Conservation (phyloP, 2,113 vertebrate genomes). For the Cyprinus carpio region DNA sequence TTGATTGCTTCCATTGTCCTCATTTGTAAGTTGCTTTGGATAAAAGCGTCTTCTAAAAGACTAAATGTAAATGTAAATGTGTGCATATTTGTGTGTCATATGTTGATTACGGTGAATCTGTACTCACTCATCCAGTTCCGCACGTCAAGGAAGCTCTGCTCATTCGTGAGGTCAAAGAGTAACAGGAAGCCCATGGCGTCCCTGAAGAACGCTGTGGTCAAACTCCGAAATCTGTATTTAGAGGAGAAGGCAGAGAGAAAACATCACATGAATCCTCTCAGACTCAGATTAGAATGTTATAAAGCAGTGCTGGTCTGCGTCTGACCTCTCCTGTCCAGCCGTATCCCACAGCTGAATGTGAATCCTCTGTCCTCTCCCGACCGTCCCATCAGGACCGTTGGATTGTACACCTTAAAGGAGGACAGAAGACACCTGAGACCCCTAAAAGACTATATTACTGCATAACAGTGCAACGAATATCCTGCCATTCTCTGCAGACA, state of each 20-base stretch:
- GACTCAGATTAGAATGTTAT: background rate
- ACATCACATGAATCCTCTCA: too few relatives aligned
- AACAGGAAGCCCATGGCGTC: conserved; percentile 98
- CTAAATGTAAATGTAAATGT: too few relatives aligned
- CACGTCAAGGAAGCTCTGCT: conserved; percentile 97
- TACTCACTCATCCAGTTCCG: conserved; percentile 97
- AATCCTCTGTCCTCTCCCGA: conserved; percentile 87
- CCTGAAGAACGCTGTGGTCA: conserved; percentile 97
- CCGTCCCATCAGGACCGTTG: conserved; percentile 80
- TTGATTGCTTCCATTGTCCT: too few relatives aligned
- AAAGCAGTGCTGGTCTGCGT: background rate
- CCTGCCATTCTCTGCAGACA: background rate
- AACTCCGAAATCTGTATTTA: conserved; percentile 87
- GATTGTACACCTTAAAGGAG: conserved; percentile 84
- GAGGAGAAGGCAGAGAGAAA: background rate
- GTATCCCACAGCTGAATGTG: conserved; percentile 99
- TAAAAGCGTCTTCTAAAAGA: too few relatives aligned
- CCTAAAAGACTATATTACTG: background rate
- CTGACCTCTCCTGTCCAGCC: conserved; percentile 94
- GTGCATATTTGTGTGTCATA: too few relatives aligned
- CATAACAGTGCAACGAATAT: background rate
- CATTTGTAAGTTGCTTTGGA: too few relatives aligned
- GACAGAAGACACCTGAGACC: background rate
- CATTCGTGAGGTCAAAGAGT: conserved; percentile 94
- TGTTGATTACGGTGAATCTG: background rate